Evolutionary conservation across 1,140 invertebrate species (phyloP).

Genomic region (Diorhabda elongata): DNA sequence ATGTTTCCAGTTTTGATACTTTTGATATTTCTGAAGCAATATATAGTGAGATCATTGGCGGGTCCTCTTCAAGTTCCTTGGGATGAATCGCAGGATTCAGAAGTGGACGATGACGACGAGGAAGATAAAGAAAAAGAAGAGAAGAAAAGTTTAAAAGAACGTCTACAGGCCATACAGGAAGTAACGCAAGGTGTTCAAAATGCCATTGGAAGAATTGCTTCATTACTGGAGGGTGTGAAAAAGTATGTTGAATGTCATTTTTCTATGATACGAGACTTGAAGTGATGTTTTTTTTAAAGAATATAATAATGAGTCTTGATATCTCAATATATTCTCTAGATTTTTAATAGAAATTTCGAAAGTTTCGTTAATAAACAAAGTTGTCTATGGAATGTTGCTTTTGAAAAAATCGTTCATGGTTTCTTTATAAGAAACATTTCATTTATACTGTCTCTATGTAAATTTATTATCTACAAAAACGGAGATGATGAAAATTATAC

Average conservation of each 20-base stretch:
- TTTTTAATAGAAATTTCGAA: too few relatives aligned
- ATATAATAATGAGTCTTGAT: too few relatives aligned
- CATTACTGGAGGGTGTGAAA: slow-evolving; percentile 86
- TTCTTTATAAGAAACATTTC: too few relatives aligned
- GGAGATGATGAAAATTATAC: too few relatives aligned
- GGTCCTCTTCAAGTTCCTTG: slow-evolving; percentile 57
- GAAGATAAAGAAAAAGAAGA: slow-evolving; percentile 79
- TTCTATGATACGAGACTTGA: too few relatives aligned
- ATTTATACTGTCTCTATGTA: too few relatives aligned
- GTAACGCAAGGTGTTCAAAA: slow-evolving; percentile 93
- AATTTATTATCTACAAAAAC: too few relatives aligned
- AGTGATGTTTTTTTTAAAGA: too few relatives aligned
- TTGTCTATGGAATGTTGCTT: too few relatives aligned
- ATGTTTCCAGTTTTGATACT: slow-evolving; percentile 77
- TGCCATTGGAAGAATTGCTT: slow-evolving; percentile 87
- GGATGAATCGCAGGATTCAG: slow-evolving; percentile 73
- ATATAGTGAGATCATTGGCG: slow-evolving; percentile 53
- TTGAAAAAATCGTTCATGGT: too few relatives aligned
- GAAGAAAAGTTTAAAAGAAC: slow-evolving; percentile 91
- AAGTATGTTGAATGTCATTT: slow-evolving; percentile 64
- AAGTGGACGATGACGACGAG: slow-evolving; percentile 63
- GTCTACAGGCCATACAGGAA: slow-evolving; percentile 91
- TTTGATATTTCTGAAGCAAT: slow-evolving; percentile 74
- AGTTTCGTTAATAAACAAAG: too few relatives aligned
- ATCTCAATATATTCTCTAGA: too few relatives aligned